Percentiles rank a stretch among this genome's conserved stretches.
These are phyloP conservation scores for Axea sp. DNA, from an alignment of 2,888 invertebrate genomes.

Conservation along the genomic window DNA sequence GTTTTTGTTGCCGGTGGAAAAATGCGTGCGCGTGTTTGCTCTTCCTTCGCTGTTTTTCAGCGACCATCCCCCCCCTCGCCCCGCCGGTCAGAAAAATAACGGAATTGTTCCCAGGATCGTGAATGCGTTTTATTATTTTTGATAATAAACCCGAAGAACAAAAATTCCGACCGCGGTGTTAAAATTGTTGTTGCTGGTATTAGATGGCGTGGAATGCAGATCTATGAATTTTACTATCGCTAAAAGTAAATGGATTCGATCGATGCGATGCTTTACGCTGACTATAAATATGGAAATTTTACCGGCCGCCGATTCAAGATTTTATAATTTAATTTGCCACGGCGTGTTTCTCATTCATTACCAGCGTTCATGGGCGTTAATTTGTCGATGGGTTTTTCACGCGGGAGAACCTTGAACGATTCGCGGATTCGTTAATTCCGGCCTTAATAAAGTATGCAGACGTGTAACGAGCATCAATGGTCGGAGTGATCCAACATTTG, in stretches of 20 bases:
- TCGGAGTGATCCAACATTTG: too few species aligned
- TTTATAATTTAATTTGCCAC: slow-evolving; percentile 45
- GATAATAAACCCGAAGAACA: slow-evolving; percentile 31
- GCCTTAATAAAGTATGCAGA: too few species aligned
- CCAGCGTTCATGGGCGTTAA: slow-evolving; percentile 12
- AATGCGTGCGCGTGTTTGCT: too few species aligned
- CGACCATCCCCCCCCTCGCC: too few species aligned
- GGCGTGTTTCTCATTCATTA: slow-evolving; percentile 25
- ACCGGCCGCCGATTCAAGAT: slow-evolving; percentile 11
- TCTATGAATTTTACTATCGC: slow-evolving; percentile 39
- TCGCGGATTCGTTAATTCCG: too few species aligned
- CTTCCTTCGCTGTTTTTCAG: too few species aligned
- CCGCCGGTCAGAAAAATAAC: too few species aligned
- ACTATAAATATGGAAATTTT: slow-evolving; percentile 53
- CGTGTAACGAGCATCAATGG: too few species aligned
- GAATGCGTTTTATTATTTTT: slow-evolving; percentile 44
- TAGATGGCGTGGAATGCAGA: slow-evolving; percentile 31
- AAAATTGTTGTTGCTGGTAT: slow-evolving; percentile 38
- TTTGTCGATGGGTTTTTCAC: slow-evolving; percentile 12
- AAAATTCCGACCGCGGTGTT: slow-evolving; percentile 28
- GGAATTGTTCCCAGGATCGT: slow-evolving; percentile 35
- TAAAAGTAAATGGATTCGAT: slow-evolving; percentile 38
- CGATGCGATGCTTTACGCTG: slow-evolving; percentile 21
- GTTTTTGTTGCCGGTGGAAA: too few species aligned
- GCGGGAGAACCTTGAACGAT: slow-evolving; percentile 6